Evolutionary conservation across 1,140 invertebrate genomes (phyloP).

Genomic region (Brachionus paranguensis): DNA sequence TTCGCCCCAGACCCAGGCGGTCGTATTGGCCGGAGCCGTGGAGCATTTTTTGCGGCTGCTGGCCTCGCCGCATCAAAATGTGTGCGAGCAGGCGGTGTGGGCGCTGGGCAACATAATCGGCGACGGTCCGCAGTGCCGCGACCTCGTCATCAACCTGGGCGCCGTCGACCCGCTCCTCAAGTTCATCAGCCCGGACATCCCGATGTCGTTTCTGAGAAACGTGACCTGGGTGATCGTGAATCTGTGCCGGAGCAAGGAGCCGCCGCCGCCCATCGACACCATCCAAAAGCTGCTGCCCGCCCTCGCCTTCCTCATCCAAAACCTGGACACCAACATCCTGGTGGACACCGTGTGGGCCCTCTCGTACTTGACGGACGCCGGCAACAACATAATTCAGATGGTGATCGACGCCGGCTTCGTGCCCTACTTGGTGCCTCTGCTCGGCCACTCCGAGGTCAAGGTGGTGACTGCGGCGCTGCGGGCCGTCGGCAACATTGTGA

Average conservation of each 20-base stretch:
- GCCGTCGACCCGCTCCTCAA: slow-evolving; percentile 78
- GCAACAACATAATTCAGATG: slow-evolving; percentile 97
- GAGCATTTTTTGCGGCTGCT: slow-evolving; percentile 86
- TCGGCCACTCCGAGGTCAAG: slow-evolving; percentile 93
- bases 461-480: slow-evolving; percentile 68
- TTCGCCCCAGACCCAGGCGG: slow-evolving; percentile 68
- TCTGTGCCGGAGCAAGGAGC: slow-evolving; percentile 87
- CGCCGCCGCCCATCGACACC: slow-evolving; percentile 59
- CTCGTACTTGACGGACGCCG: slow-evolving; percentile 94
- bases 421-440: slow-evolving; percentile 82
- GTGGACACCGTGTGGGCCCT: slow-evolving; percentile 99
- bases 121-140: slow-evolving; percentile 79
- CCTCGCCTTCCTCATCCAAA: slow-evolving; percentile 84
- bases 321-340: slow-evolving; percentile 88
- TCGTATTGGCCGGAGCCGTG: slow-evolving; percentile 70
- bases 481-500: slow-evolving; percentile 97
- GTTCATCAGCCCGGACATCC: slow-evolving; percentile 86
- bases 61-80: slow-evolving; percentile 83
- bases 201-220: slow-evolving; percentile 83
- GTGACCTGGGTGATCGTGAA: slow-evolving; percentile 98
- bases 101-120: slow-evolving; percentile 95
- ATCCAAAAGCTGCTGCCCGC: slow-evolving; percentile 89
- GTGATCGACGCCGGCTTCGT: slow-evolving; percentile 93
- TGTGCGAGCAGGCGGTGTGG: slow-evolving; percentile 98
- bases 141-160: slow-evolving; percentile 83